Base-by-base conservation (phyloP, 2,888 invertebrate species). In the Camptogramma bilineatum region DNA sequence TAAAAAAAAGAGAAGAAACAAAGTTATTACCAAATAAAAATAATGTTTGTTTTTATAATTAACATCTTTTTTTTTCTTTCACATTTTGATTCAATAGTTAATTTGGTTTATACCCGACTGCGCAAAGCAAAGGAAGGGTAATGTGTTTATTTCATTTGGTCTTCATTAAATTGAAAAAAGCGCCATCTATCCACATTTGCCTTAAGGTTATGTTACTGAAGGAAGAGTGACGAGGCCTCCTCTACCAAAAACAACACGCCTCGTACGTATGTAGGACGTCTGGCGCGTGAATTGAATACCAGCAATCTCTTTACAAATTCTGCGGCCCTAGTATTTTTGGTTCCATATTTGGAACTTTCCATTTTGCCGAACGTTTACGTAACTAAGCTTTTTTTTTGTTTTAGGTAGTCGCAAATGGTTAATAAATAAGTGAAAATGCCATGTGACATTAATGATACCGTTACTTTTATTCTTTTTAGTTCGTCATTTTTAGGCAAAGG, bases 301-400 rank as follows among this genome's bases (percentile, higher is more conserved):
- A 48, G 61, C 60, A 34, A 78, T 66, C 83, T 82, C 80, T 72
- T 79, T 51, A 47, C 65, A 42, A 60, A 48, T 63, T 76, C 81
- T 91, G 86, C 65, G 61, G 69, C 71, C 90, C 90, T 91, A 75
- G 89, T 92, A 90, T 78, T 83, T 85, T 83, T 68, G 83, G 80
- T 78, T 71, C 90, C 90, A 84, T 91, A 91, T 91, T 90, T 86
- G 90, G 90, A 80, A 83, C 87, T 84, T 87, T 86, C 83, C 73
- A 66, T 68, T 61, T 58, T 62, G 50, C 18, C 80, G 75, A 74
- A 44, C 46, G 31, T 18, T 34, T 13, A 13, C 34, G 8, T 21
- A 46, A 51, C n/a, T 34, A 31, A 28, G 19, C 28, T 52, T 58
- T 62, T 42, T 24, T 21, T 46, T 47, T 47, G 2, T 0, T 47